Percentiles rank a stretch among this genome's conserved stretches.
Evolutionary conservation across 2,797 vertebrate species (phyloP).

Genomic region (Manis crassicaudata): DNA sequence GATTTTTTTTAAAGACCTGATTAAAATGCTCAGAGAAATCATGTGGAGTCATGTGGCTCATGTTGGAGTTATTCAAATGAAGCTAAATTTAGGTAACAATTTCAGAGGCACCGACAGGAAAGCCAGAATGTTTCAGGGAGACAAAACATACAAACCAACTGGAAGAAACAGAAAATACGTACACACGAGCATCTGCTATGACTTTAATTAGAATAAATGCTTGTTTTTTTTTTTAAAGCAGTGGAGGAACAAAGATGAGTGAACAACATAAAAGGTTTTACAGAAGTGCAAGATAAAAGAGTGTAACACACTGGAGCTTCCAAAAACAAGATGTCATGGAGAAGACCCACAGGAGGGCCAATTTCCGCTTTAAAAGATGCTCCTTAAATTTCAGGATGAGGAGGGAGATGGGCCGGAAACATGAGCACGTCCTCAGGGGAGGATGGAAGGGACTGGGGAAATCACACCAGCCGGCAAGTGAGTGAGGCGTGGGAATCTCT

Average conservation of each 20-base stretch:
- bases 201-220: not conserved
- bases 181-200: no score
- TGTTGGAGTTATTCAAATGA: not conserved
- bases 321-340: not conserved
- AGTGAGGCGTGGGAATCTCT: constrained; percentile 52
- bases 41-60: not conserved
- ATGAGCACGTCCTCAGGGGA: constrained; percentile 2
- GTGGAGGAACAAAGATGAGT: not conserved
- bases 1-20: not conserved
- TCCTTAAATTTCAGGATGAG: not conserved
- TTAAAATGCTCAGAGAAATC: not conserved
- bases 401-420: not conserved
- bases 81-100: constrained; percentile 3
- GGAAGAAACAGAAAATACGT: not conserved
- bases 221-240: not conserved
- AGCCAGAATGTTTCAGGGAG: not conserved
- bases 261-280: not conserved
- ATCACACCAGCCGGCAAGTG: not conserved
- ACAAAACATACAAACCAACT: not conserved
- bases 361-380: not conserved
- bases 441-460: not conserved
- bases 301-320: not conserved
- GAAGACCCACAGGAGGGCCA: constrained; percentile 72
- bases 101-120: constrained; percentile 22
- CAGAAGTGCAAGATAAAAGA: not conserved